Conservation (phyloP, 2,888 invertebrate species). For the Anthoptus insignis region DNA sequence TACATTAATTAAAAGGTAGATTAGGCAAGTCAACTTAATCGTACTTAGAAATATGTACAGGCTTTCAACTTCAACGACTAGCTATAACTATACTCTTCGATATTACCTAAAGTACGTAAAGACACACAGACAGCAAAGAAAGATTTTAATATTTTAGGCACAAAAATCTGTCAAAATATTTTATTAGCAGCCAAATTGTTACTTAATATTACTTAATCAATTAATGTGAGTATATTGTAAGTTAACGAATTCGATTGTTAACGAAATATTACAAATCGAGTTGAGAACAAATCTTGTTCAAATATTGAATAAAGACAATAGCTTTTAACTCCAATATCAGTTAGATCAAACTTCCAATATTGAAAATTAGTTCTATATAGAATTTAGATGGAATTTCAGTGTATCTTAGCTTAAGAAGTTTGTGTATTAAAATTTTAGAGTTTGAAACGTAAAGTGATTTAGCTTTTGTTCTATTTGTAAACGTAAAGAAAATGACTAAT, state of each 20-base stretch:
- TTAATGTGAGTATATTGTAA: too few relatives aligned
- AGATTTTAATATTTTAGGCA: too few relatives aligned
- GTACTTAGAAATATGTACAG: not conserved
- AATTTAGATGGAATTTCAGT: conserved; percentile 6
- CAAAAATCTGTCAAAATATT: too few relatives aligned
- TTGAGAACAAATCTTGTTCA: not conserved
- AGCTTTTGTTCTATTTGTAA: too few relatives aligned
- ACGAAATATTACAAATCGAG: not conserved
- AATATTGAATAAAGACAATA: conserved; percentile 8
- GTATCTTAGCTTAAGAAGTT: conserved; percentile 2
- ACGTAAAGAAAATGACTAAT: too few relatives aligned
- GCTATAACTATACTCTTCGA: too few relatives aligned
- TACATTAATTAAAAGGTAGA: conserved; percentile 25
- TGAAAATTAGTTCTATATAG: not conserved
- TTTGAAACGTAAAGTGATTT: too few relatives aligned
- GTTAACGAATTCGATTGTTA: not conserved
- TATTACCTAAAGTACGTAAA: too few relatives aligned
- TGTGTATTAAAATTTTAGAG: not conserved
- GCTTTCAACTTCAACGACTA: too few relatives aligned
- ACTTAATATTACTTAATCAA: too few relatives aligned
- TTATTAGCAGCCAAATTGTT: too few relatives aligned
- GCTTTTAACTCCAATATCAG: not conserved
- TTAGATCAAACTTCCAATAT: conserved; percentile 1
- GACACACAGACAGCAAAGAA: too few relatives aligned
- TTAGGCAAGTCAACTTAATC: not conserved